Percentiles rank a stretch among this genome's conserved stretches.
These are phyloP conservation scores for Chromis chromis DNA, from an alignment of 2,797 vertebrate species.

Conservation along the genomic window DNA sequence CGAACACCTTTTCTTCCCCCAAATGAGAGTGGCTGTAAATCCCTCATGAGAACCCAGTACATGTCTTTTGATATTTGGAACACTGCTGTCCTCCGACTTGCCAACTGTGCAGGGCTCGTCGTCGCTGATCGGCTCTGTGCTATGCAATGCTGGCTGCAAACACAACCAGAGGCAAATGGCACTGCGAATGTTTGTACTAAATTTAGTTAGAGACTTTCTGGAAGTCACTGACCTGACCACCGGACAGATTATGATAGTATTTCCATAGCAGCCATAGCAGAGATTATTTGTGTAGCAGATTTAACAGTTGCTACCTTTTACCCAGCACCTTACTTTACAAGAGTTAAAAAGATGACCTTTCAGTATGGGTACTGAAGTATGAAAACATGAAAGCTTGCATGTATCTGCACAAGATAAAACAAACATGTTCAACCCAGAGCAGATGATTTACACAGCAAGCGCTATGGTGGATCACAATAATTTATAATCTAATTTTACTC, in stretches of 20 bases:
- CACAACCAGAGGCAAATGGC: slow-evolving; percentile 7
- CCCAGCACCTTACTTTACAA: too few species aligned
- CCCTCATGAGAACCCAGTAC: slow-evolving; percentile 35
- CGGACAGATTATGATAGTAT: neutral
- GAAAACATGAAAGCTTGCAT: too few species aligned
- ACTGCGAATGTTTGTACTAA: neutral
- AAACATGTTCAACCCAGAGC: too few species aligned
- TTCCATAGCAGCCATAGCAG: neutral
- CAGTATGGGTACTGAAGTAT: too few species aligned
- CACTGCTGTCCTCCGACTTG: slow-evolving; percentile 32
- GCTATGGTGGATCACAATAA: too few species aligned
- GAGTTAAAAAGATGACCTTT: too few species aligned
- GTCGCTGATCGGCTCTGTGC: slow-evolving; percentile 35
- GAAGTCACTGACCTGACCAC: neutral
- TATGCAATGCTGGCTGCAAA: slow-evolving; percentile 22
- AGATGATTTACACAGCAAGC: too few species aligned
- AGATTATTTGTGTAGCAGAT: too few species aligned
- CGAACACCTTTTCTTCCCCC: slow-evolving; percentile 10
- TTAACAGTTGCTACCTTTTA: too few species aligned
- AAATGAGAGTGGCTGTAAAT: slow-evolving; percentile 18
- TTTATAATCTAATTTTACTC: neutral
- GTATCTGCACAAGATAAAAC: too few species aligned
- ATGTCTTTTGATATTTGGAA: slow-evolving; percentile 37
- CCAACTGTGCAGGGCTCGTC: slow-evolving; percentile 18
- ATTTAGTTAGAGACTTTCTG: slow-evolving; percentile 6